phyloP scores from a whole-genome alignment of 1,140 invertebrate genomes.

The Cyrtorhinus lividipennis region DNA sequence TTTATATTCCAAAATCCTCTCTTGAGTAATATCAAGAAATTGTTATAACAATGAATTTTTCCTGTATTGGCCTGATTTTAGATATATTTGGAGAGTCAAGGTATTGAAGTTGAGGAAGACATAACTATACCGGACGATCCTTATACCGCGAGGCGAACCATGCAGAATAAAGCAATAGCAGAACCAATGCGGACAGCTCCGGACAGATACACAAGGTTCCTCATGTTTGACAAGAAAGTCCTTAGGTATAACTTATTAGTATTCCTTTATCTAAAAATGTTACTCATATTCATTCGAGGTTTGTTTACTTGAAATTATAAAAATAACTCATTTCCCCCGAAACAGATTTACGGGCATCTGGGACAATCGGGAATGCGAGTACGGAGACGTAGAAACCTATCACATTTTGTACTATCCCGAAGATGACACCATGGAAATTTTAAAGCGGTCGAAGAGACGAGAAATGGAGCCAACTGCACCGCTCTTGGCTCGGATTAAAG shows the following conservation, averaged over 20 bases:
- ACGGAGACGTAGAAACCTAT: constrained; percentile 44
- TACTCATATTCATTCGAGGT: too few species aligned
- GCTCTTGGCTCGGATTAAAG: constrained; percentile 31
- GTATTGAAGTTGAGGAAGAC: constrained; percentile 54
- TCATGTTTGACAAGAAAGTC: constrained; percentile 56
- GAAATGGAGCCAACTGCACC: background rate
- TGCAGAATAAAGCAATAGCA: background rate
- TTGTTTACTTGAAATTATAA: too few species aligned
- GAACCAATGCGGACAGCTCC: constrained; percentile 29
- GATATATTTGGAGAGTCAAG: constrained; percentile 51
- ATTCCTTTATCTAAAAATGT: constrained; percentile 12
- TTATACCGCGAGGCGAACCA: constrained; percentile 35
- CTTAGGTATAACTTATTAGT: constrained; percentile 34
- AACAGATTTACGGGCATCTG: constrained; percentile 57
- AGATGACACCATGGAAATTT: constrained; percentile 63
- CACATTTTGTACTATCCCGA: constrained; percentile 58
- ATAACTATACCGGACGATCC: constrained; percentile 56
- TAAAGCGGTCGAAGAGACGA: constrained; percentile 42
- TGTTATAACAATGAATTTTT: too few species aligned
- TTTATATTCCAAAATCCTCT: too few species aligned
- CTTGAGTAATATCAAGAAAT: too few species aligned
- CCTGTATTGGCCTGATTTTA: too few species aligned
- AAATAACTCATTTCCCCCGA: background rate
- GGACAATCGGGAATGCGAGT: constrained; percentile 51
- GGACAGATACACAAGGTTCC: constrained; percentile 43